Conservation (phyloP, 2,113 vertebrate genomes). For the Psilopsiagon aymara region DNA sequence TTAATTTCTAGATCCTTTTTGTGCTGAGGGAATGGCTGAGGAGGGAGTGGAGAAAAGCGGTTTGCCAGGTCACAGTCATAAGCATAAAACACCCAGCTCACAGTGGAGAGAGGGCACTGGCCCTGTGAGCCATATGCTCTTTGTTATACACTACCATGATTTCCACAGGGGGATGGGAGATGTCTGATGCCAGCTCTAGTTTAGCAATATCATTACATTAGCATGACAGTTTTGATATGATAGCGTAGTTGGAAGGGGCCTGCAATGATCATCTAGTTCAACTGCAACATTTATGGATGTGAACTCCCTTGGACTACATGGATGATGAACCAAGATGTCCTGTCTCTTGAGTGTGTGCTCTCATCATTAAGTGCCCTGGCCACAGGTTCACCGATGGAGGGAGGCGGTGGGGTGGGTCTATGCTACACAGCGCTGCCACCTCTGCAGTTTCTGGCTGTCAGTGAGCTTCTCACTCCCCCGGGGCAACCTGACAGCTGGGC, state of each 20-base stretch:
- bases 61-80: fast-evolving
- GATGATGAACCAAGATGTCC: background rate
- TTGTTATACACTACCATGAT: background rate
- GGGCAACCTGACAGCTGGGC: background rate
- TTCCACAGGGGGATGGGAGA: background rate
- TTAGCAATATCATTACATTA: background rate
- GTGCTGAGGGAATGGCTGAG: background rate
- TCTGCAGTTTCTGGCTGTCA: fast-evolving
- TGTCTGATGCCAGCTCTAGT: background rate
- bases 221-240: background rate
- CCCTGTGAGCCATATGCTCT: background rate
- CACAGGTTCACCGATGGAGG: background rate
- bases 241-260: background rate
- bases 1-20: background rate
- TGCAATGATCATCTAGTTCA: background rate
- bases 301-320: background rate
- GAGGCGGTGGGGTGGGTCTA: background rate
- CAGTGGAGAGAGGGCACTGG: background rate
- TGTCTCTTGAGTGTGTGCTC: background rate
- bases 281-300: background rate
- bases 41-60: background rate
- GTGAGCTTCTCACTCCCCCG: background rate
- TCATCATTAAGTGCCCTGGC: background rate
- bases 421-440: background rate
- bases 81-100: background rate